Evolutionary conservation across 1,140 invertebrate species (phyloP), one percentile per base, ranked within the genome.

Genomic region (Carposina sasakii): DNA sequence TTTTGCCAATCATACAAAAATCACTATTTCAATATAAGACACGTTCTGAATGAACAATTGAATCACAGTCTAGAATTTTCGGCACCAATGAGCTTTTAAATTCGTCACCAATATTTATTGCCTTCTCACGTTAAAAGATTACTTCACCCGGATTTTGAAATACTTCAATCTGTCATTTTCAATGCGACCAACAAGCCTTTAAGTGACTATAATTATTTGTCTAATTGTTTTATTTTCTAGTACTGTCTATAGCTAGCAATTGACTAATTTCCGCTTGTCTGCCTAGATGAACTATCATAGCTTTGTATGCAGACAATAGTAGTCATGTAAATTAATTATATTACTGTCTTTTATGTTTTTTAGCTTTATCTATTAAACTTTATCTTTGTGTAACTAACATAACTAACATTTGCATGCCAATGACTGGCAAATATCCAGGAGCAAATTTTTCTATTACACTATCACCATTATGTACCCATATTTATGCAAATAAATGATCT

Each of bases 11-110:
- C 74, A 73, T 81, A 83, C 71, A 83, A 79, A 40, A 83, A 79
- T 68, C 73, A 75, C 79, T 83, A 83, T 79, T 83, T 78, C 74
- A 83, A 83, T 83, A 83, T 83, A 81, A 83, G 79, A 83, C 79
- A 83, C 79, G 75, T 81, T 71, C 79, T 63, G 68, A 75, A 81
- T 79, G 76, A 83, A 83, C 79, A 79, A 72, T 78, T 81, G 72
- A 74, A 83, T 83, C 79, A 83, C 79, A 83, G 79, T 83, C 79
- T 76, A 81, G 74, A 78, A 79, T 74, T 72, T 83, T 81, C 79
- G 76, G 79, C 77, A 81, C 77, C 79, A 76, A 81, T 78, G 65
- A 76, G 68, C 69, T 71, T 77, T 64, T 78, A 77, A 81, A 81
- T 83, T 83, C 76, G 75, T 78, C 76, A 71, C 69, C 70, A 61